Conservation (phyloP, 2,113 vertebrate species). For the Scomber colias region DNA sequence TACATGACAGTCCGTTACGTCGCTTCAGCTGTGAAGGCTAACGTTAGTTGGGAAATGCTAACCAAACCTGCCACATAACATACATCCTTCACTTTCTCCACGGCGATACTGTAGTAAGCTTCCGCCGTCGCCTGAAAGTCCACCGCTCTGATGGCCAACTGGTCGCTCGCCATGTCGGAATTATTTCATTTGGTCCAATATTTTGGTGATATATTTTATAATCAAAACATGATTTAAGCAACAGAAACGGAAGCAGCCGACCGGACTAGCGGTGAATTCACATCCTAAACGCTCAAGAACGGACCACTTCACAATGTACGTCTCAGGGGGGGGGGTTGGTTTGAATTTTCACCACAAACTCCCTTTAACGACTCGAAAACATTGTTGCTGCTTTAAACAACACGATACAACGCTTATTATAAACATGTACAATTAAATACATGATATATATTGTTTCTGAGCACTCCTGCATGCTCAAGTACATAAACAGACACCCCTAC, state of each 20-base stretch:
- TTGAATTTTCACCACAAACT: background rate
- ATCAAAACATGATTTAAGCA: constrained; percentile 16
- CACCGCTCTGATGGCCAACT: constrained; percentile 57
- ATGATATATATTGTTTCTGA: background rate
- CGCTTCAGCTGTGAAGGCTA: constrained; percentile 40
- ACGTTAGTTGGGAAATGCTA: constrained; percentile 65
- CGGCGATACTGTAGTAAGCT: constrained; percentile 81
- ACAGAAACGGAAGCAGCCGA: constrained; percentile 35
- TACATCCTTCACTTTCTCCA: constrained; percentile 87
- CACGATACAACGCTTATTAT: rapidly evolving
- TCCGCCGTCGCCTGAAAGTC: constrained; percentile 76
- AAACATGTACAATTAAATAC: rapidly evolving
- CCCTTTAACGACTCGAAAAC: rapidly evolving
- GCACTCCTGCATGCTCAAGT: rapidly evolving
- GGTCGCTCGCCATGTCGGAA: constrained; percentile 70
- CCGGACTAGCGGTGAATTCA: constrained; percentile 60
- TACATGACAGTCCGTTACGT: constrained; percentile 27
- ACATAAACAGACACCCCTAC: constrained; percentile 7
- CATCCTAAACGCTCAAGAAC: constrained; percentile 60
- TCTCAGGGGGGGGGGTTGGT: background rate
- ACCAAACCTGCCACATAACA: constrained; percentile 75
- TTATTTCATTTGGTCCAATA: constrained; percentile 46
- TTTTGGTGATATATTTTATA: background rate
- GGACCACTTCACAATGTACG: constrained; percentile 38
- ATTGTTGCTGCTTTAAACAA: rapidly evolving